phyloP scores from a whole-genome alignment of 2,113 vertebrate genomes.

The Erinaceus europaeus region DNA sequence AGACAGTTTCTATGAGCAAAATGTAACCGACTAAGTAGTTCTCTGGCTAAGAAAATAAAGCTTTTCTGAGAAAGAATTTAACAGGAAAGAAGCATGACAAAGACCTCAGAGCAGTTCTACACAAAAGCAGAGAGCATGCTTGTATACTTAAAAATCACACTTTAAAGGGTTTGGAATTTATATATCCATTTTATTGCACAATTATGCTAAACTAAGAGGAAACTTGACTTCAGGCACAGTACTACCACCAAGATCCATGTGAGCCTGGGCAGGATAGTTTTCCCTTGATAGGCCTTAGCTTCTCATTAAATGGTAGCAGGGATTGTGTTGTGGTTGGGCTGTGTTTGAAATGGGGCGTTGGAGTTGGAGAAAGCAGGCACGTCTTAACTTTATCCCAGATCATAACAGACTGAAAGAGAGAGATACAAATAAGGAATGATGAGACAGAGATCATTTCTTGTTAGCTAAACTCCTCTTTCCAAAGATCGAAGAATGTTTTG shows the following conservation, averaged over 20 bases:
- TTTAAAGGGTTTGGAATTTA: neutral
- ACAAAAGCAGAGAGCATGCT: neutral
- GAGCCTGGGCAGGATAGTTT: neutral
- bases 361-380: neutral
- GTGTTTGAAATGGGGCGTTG: neutral
- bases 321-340: neutral
- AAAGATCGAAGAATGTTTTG: neutral
- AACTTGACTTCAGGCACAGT: neutral
- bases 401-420: neutral
- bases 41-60: conserved; percentile 39
- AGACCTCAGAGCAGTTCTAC: neutral
- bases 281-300: neutral
- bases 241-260: neutral
- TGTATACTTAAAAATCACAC: neutral
- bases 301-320: neutral
- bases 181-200: neutral
- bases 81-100: conserved; percentile 28
- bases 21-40: conserved; percentile 55
- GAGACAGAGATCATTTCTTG: neutral
- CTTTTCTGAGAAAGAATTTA: conserved; percentile 34
- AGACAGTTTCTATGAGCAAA: conserved; percentile 44
- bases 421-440: neutral
- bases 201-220: neutral
- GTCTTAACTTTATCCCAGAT: neutral
- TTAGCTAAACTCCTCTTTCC: neutral